Base-by-base conservation (phyloP, 2,113 vertebrate species). In the Eclectus roratus region DNA sequence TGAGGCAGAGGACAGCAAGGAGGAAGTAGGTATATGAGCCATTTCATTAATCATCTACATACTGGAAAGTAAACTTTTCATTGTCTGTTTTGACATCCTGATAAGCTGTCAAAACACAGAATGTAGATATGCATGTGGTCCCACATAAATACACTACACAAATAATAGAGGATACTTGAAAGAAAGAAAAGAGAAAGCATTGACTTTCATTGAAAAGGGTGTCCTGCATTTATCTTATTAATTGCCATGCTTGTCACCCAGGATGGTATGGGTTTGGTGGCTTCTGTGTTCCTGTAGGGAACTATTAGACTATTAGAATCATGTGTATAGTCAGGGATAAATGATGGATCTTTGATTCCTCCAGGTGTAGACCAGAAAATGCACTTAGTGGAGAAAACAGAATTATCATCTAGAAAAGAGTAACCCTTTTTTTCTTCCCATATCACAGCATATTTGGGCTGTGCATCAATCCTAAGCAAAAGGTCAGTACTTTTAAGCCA, bases 11-110 rank as follows among this genome's bases (percentile, higher is more conserved):
- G 98, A 98, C 17, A 92, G 11, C 65, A 98, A 96, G 63, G 98
- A 98, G 70, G 98, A 98, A 79, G 98, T 99, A 97, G 85, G 98
- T 98, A 49, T 81, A 93, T 5, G 10, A 93, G 52, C 17, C 15
- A 64, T 61, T 91, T 85, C 78, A 44, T 85, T 78, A 70, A 74
- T 70, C 11, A 21, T 78, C 31, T 19, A 2, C 14, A 3, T 49
- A 35, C 27, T 58, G 55, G 50, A 52, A 91, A 86, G 33, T 27
- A 37, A 85, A 31, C 4, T 37, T 46, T 6, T 65, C 10, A 1
- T 76, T 56, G 49, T 60, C 5, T 1, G 1, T 82, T 91, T 82
- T 85, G 58, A 23, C 33, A 58, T 41, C 4, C 49, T 66, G 58
- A 50, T 46, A 61, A 56, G 8, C 7, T 17, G 6, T 55, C 71